Percentiles rank a stretch among this genome's conserved stretches.
These are phyloP conservation scores for Stigmatopora argus DNA, from an alignment of 2,113 vertebrate species.

Conservation along the genomic window DNA sequence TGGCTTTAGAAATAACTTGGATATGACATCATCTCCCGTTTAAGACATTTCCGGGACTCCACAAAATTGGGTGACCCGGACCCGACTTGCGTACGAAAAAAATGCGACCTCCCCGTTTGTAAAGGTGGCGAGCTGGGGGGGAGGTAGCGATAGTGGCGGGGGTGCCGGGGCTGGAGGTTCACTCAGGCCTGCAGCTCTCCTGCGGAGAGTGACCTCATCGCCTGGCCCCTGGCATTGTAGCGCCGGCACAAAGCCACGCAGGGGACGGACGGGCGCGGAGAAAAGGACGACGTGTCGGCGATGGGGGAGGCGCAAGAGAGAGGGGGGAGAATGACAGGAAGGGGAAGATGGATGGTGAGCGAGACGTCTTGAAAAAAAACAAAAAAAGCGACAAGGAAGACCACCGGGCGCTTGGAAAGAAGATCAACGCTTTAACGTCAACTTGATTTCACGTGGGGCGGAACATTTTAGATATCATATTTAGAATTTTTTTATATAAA, in stretches of 20 bases:
- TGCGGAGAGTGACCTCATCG: constrained; percentile 68
- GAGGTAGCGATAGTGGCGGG: constrained; percentile 51
- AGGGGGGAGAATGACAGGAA: constrained; percentile 37
- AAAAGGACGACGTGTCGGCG: constrained; percentile 36
- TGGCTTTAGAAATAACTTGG: too few relatives aligned
- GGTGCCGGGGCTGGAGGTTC: constrained; percentile 53
- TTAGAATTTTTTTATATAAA: too few relatives aligned
- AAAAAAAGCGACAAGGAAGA: constrained; percentile 31
- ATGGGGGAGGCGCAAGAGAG: constrained; percentile 53
- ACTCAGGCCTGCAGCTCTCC: constrained; percentile 67
- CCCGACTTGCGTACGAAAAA: too few relatives aligned
- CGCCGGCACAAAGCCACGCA: constrained; percentile 63
- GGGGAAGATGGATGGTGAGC: constrained; percentile 19
- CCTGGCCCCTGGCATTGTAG: constrained; percentile 66
- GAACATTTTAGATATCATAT: too few relatives aligned
- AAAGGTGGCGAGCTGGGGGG: constrained; percentile 32
- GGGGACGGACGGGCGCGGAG: constrained; percentile 37
- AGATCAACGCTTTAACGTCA: too few relatives aligned
- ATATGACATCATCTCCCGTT: too few relatives aligned
- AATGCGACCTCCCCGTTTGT: too few relatives aligned
- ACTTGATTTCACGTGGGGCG: too few relatives aligned
- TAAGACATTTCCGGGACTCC: too few relatives aligned
- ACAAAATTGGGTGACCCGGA: too few relatives aligned
- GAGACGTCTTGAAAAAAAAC: constrained; percentile 4
- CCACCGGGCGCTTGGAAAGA: constrained; percentile 45